Evolutionary conservation across 53 echinoderm and acorn worm genomes (phyloP).

Genomic region (Echinometra lucunter): DNA sequence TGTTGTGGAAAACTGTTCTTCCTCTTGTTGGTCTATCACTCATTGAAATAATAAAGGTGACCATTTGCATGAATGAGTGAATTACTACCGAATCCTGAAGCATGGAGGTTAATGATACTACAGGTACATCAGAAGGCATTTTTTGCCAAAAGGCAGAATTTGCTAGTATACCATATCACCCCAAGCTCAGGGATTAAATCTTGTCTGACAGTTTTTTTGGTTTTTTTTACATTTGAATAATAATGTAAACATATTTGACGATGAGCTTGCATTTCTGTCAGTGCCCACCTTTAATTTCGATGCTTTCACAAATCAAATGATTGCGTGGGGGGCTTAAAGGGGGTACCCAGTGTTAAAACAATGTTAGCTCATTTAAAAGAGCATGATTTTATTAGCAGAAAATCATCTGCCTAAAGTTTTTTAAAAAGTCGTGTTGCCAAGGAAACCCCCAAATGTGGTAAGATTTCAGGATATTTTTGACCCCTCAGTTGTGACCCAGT

Average conservation of each 20-base stretch:
- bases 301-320: too few species aligned
- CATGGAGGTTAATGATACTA: not conserved
- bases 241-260: not conserved
- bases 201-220: not conserved
- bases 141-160: not conserved
- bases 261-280: too few species aligned
- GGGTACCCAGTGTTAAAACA: too few species aligned
- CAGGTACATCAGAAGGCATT: not conserved
- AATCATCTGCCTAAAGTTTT: too few species aligned
- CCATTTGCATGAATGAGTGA: constrained; percentile 4
- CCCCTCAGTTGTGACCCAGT: too few species aligned
- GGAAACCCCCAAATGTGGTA: too few species aligned
- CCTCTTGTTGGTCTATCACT: not conserved
- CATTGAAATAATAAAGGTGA: not conserved
- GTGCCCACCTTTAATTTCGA: too few species aligned
- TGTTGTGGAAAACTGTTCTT: not conserved
- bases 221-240: not conserved
- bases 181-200: not conserved
- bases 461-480: too few species aligned
- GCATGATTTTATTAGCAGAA: too few species aligned
- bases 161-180: not conserved
- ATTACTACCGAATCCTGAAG: not conserved
- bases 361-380: too few species aligned
- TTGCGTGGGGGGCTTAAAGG: too few species aligned
- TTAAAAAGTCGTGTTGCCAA: too few species aligned